Conservation (phyloP, 2,113 vertebrate genomes). For the Dipodomys merriami region DNA sequence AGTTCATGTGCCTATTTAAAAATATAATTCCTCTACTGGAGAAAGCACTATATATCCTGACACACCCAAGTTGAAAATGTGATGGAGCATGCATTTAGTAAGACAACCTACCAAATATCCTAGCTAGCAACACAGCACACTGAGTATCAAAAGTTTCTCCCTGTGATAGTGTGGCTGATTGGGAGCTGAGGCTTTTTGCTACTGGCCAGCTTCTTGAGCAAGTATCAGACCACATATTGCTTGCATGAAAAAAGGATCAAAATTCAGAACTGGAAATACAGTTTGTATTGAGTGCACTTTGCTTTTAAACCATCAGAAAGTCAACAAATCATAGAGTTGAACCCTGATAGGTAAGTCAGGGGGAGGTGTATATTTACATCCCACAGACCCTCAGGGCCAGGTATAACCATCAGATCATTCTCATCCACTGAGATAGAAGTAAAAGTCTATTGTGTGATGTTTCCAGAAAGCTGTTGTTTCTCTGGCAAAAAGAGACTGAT, state of each 20-base stretch:
- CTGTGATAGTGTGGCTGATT: not conserved
- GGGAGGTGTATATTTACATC: not conserved
- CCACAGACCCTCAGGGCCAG: not conserved
- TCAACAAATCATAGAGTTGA: not conserved
- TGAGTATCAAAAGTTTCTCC: not conserved
- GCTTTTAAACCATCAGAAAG: not conserved
- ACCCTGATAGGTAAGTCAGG: not conserved
- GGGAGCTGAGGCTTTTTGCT: not conserved
- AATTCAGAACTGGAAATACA: not conserved
- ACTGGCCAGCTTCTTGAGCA: not conserved
- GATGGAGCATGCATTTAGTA: not conserved
- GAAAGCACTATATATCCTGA: not conserved
- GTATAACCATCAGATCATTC: not conserved
- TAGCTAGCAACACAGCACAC: not conserved
- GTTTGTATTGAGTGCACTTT: not conserved
- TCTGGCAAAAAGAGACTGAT: not conserved
- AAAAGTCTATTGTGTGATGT: not conserved
- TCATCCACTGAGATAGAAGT: constrained; percentile 20
- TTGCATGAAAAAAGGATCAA: not conserved
- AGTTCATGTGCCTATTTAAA: not conserved
- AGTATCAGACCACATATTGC: not conserved
- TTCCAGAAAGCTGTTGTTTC: not conserved
- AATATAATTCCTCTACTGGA: not conserved
- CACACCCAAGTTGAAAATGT: not conserved
- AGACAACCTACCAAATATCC: not conserved